A percentile compares a stretch with the other conserved stretches of the same genome.
These are phyloP conservation scores for Lithophane socia DNA, from an alignment of 2,888 invertebrate species.

Conservation along the genomic window DNA sequence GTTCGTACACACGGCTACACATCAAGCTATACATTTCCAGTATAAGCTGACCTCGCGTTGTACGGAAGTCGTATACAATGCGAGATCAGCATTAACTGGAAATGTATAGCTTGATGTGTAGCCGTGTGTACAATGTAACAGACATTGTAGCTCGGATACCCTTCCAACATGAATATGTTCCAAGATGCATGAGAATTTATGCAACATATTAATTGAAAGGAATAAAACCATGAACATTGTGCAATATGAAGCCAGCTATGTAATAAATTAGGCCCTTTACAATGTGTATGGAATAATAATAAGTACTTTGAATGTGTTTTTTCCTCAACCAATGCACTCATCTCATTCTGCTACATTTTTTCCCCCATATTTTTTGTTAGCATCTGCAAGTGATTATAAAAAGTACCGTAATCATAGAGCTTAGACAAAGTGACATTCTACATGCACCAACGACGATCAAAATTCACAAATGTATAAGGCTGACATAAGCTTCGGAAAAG, in stretches of 20 bases:
- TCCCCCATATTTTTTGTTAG: background rate
- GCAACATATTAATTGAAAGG: background rate
- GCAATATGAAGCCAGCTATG: background rate
- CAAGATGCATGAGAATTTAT: background rate
- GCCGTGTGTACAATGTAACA: too few species aligned
- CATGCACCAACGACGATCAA: too few species aligned
- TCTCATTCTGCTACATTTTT: background rate
- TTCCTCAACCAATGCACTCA: slow-evolving; percentile 3
- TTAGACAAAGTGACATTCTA: background rate
- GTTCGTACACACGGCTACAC: too few species aligned
- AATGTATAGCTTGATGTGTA: too few species aligned
- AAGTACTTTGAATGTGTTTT: background rate
- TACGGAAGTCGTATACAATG: too few species aligned
- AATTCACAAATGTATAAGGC: background rate
- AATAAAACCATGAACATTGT: background rate
- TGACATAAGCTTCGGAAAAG: background rate
- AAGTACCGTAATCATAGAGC: background rate
- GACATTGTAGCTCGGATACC: background rate
- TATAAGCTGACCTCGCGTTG: too few species aligned
- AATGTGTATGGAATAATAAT: background rate
- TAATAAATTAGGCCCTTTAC: background rate
- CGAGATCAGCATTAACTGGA: too few species aligned
- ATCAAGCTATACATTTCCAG: too few species aligned
- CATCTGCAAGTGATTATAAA: background rate
- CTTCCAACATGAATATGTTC: background rate